Evolutionary conservation across 2,797 vertebrate species (phyloP).

Genomic region (Poeciliopsis infans): DNA sequence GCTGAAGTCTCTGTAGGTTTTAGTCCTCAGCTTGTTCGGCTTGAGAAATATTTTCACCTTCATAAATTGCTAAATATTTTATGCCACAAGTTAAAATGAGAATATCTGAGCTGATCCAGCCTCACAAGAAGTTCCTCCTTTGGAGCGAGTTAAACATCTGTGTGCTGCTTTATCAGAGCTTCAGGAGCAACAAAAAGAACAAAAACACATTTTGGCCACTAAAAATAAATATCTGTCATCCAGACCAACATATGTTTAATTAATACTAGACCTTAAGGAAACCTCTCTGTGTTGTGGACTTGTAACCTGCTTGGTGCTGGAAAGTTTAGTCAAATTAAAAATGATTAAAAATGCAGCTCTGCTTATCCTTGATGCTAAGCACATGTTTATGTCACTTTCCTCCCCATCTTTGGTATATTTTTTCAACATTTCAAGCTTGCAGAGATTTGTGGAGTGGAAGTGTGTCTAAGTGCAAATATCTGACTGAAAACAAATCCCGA

Average conservation of each 20-base stretch:
- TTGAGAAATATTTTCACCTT: not conserved
- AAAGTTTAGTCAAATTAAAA: slow-evolving; percentile 17
- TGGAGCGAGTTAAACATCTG: not conserved
- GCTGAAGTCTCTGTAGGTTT: not conserved
- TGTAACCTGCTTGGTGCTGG: slow-evolving; percentile 21
- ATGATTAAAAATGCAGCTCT: slow-evolving; percentile 25
- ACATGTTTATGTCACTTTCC: not conserved
- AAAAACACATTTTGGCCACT: not conserved
- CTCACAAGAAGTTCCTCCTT: not conserved
- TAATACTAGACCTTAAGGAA: slow-evolving; percentile 13
- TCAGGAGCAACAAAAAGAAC: slow-evolving; percentile 10
- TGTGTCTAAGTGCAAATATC: slow-evolving; percentile 6
- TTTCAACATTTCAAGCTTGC: slow-evolving; percentile 10
- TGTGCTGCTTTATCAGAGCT: slow-evolving; percentile 28
- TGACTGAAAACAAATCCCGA: slow-evolving; percentile 19
- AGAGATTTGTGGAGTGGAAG: not conserved
- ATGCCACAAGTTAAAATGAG: not conserved
- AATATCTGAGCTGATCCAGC: not conserved
- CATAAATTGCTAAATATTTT: not conserved
- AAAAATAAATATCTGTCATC: not conserved
- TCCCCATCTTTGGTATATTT: slow-evolving; percentile 2
- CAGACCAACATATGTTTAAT: slow-evolving; percentile 19
- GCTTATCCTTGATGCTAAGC: slow-evolving; percentile 16
- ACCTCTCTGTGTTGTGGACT: slow-evolving; percentile 4
- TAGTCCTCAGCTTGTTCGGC: not conserved